phyloP scores from a whole-genome alignment of 2,888 invertebrate genomes.

The Zeuzera pyrina region DNA sequence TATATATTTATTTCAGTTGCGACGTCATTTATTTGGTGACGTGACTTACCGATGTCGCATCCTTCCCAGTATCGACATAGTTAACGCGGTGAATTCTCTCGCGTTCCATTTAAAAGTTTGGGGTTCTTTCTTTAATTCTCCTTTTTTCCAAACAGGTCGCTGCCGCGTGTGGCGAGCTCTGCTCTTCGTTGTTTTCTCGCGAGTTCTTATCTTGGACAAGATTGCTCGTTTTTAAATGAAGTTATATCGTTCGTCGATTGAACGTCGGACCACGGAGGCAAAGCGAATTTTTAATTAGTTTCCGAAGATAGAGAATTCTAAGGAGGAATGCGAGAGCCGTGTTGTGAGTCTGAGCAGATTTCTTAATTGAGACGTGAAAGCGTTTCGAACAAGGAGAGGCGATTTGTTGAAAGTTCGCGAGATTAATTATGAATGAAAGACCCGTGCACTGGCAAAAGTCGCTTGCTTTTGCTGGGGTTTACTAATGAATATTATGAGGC shows the following conservation, averaged over 20 bases:
- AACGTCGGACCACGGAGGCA: conserved; percentile 60
- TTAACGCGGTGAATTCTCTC: conserved; percentile 67
- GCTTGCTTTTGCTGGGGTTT: conserved; percentile 33
- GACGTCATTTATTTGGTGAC: conserved; percentile 69
- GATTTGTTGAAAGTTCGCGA: conserved; percentile 54
- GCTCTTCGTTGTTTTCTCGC: conserved; percentile 71
- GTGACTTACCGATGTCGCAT: conserved; percentile 71
- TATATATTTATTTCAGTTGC: conserved; percentile 67
- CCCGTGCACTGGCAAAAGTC: conserved; percentile 25
- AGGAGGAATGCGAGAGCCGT: conserved; percentile 62
- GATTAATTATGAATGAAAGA: conserved; percentile 59
- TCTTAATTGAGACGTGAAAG: conserved; percentile 63
- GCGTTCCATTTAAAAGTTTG: conserved; percentile 61
- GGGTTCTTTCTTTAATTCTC: too few relatives aligned
- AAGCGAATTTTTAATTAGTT: conserved; percentile 73
- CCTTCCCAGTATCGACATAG: conserved; percentile 72
- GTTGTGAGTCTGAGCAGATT: conserved; percentile 53
- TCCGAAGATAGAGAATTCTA: conserved; percentile 70
- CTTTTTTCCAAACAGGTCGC: conserved; percentile 34
- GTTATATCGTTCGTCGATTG: conserved; percentile 70
- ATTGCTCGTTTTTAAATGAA: conserved; percentile 73
- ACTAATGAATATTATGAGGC: conserved; percentile 53
- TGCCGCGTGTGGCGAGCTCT: conserved; percentile 61
- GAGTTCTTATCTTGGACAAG: conserved; percentile 67
- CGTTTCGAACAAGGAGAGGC: conserved; percentile 38